Conservation (phyloP, 2,797 vertebrate species). For the Dicrostonyx torquatus region DNA sequence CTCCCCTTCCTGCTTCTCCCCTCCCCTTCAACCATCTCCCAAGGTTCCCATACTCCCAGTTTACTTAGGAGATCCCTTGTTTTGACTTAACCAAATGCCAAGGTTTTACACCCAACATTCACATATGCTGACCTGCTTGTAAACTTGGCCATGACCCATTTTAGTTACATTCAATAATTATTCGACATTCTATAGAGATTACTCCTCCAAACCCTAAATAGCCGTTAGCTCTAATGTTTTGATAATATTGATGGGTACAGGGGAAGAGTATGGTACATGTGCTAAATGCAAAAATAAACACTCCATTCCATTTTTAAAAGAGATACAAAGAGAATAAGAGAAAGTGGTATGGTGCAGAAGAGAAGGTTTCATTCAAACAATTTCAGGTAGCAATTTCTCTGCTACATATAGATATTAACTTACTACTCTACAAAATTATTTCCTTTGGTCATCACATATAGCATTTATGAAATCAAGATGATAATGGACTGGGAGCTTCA, state of each 20-base stretch:
- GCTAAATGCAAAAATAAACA: not conserved
- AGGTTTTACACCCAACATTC: not conserved
- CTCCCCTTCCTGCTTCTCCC: no score
- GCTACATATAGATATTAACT: not conserved
- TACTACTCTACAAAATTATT: slow-evolving; percentile 18
- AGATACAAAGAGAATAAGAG: not conserved
- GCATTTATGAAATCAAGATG: not conserved
- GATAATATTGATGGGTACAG: not conserved
- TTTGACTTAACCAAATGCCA: not conserved
- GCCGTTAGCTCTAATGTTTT: not conserved
- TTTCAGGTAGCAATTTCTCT: not conserved
- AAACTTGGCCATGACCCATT: not conserved
- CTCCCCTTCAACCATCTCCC: no score
- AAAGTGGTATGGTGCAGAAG: no score
- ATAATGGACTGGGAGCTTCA: not conserved
- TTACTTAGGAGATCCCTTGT: not conserved
- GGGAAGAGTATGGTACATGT: not conserved
- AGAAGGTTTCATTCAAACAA: not conserved
- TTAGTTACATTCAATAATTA: not conserved
- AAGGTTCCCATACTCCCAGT: no score
- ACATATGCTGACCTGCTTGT: not conserved
- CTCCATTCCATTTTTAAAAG: not conserved
- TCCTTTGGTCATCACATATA: not conserved
- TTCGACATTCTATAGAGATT: not conserved
- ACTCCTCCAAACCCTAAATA: not conserved